phyloP scores from a whole-genome alignment of 2,797 vertebrate genomes.

The Adelosebastes latens region DNA sequence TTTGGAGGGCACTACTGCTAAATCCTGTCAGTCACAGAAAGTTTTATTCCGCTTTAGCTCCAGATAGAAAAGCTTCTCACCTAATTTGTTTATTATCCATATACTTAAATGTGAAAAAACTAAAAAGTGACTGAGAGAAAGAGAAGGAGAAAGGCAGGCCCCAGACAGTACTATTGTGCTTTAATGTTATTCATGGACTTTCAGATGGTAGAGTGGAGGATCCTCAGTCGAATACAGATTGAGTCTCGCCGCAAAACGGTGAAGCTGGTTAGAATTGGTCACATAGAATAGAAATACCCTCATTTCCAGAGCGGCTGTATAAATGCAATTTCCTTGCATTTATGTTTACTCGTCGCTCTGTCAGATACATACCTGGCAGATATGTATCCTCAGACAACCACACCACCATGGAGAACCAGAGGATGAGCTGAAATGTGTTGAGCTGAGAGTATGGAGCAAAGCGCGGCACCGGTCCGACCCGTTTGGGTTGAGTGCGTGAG shows the following conservation, averaged over 20 bases:
- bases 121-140: slow-evolving; percentile 32
- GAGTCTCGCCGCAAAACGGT: slow-evolving; percentile 46
- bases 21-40: slow-evolving; percentile 51
- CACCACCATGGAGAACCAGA: slow-evolving; percentile 70
- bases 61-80: slow-evolving; percentile 22
- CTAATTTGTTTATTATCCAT: slow-evolving; percentile 61
- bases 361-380: slow-evolving; percentile 71
- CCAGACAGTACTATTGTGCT: slow-evolving; percentile 50
- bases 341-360: slow-evolving; percentile 52
- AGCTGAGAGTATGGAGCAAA: slow-evolving; percentile 67
- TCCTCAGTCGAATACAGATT: slow-evolving; percentile 66
- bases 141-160: slow-evolving; percentile 32
- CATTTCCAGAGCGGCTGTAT: slow-evolving; percentile 51
- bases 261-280: slow-evolving; percentile 54
- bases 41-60: slow-evolving; percentile 39
- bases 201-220: slow-evolving; percentile 60
- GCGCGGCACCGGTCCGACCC: slow-evolving; percentile 36
- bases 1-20: slow-evolving; percentile 33
- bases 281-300: slow-evolving; percentile 51
- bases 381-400: slow-evolving; percentile 76
- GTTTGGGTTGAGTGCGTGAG: background rate
- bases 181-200: slow-evolving; percentile 81
- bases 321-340: slow-evolving; percentile 75
- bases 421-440: slow-evolving; percentile 72
- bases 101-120: slow-evolving; percentile 48